Evolutionary conservation across 2,888 invertebrate species (phyloP).

Genomic region (Mimumesa dahlbomi): DNA sequence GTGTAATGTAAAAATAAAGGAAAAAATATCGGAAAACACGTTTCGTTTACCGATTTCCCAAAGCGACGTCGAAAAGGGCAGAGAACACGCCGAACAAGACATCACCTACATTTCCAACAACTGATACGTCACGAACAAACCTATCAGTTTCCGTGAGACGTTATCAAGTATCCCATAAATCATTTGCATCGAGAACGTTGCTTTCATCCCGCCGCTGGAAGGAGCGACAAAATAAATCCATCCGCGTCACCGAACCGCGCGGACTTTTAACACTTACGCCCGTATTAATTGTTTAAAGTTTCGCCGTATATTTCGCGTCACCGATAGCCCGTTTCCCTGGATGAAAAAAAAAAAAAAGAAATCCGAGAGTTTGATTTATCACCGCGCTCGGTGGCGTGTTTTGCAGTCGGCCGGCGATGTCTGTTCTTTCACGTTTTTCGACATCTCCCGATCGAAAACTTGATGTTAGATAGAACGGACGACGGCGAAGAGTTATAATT

Average conservation of each 20-base stretch:
- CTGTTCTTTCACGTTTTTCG: slow-evolving; percentile 47
- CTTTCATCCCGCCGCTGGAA: too few species aligned
- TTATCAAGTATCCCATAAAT: too few species aligned
- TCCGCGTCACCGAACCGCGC: neutral
- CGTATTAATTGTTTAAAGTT: slow-evolving; percentile 28
- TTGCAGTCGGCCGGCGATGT: slow-evolving; percentile 14
- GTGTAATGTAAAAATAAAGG: too few species aligned
- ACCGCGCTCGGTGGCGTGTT: slow-evolving; percentile 13
- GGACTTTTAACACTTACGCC: neutral
- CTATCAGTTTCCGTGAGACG: too few species aligned
- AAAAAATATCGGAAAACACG: too few species aligned
- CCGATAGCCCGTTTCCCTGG: neutral
- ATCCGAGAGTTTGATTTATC: slow-evolving; percentile 45
- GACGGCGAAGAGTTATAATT: slow-evolving; percentile 50
- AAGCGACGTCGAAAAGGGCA: too few species aligned
- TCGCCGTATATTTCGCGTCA: neutral
- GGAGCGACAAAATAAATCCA: neutral
- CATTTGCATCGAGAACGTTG: too few species aligned
- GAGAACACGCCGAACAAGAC: too few species aligned
- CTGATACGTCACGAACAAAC: too few species aligned
- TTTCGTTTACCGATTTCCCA: too few species aligned
- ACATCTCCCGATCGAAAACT: slow-evolving; percentile 49
- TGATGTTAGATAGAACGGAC: slow-evolving; percentile 34
- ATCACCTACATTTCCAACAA: too few species aligned
- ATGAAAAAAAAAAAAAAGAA: slow-evolving; percentile 1